Percentiles rank a stretch among this genome's conserved stretches.
phyloP scores from a whole-genome alignment of 2,113 vertebrate species.

The Channa argus region DNA sequence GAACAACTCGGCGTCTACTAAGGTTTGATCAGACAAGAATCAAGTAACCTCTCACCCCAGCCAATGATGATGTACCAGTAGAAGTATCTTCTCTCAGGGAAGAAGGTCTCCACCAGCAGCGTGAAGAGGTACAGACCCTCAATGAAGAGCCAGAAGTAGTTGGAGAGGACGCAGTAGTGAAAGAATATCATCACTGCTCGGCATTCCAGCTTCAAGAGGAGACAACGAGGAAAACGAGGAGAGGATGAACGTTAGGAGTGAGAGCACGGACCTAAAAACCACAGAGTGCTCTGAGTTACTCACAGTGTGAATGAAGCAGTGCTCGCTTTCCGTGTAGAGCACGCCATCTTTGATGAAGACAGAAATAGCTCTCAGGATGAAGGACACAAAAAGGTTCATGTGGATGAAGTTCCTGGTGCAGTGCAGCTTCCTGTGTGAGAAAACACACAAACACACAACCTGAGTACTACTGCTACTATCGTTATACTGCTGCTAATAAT shows the following conservation, averaged over 20 bases:
- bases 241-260: too few species aligned
- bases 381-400: constrained; percentile 98
- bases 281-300: constrained; percentile 19
- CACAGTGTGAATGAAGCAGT: constrained; percentile 92
- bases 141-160: constrained; percentile 99
- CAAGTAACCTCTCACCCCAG: constrained; percentile 76
- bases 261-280: too few species aligned
- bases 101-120: constrained; percentile 95
- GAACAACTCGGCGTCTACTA: too few species aligned
- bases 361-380: constrained; percentile 94
- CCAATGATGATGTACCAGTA: constrained; percentile 91
- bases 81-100: constrained; percentile 96
- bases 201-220: constrained; percentile 88
- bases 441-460: neutral
- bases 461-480: too few species aligned
- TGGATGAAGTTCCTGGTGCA: constrained; percentile 98
- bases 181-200: constrained; percentile 97
- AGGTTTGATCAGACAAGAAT: neutral
- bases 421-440: constrained; percentile 90
- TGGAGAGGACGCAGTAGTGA: constrained; percentile 98
- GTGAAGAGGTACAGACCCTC: constrained; percentile 98
- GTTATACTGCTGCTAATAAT: too few species aligned
- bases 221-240: too few species aligned
- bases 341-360: constrained; percentile 98
- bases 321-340: constrained; percentile 92